Conservation (phyloP, 2,113 vertebrate genomes). For the Catharus fuscescens region DNA sequence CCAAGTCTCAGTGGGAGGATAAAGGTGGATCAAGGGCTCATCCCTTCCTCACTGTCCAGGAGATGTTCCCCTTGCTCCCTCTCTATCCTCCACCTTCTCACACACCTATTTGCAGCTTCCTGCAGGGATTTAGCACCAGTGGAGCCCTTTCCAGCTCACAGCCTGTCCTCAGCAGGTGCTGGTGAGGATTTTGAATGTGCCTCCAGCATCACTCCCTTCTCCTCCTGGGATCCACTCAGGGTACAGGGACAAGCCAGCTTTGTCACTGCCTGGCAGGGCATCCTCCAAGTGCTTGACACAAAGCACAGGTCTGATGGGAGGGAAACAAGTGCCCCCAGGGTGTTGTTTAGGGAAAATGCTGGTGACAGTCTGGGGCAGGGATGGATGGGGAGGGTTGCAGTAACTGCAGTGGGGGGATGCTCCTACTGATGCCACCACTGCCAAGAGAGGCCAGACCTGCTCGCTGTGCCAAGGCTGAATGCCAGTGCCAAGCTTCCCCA, state of each 20-base stretch:
- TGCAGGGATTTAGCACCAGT: neutral
- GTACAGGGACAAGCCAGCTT: neutral
- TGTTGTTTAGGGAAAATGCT: neutral
- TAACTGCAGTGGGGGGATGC: neutral
- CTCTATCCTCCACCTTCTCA: neutral
- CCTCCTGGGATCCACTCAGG: rapidly evolving
- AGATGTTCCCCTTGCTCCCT: neutral
- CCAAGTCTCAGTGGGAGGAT: neutral
- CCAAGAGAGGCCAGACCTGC: neutral
- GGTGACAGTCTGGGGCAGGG: neutral
- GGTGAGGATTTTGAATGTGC: neutral
- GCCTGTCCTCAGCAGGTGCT: neutral
- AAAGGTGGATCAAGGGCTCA: neutral
- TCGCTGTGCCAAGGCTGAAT: rapidly evolving
- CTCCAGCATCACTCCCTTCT: neutral
- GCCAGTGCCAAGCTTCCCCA: neutral
- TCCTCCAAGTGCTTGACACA: neutral
- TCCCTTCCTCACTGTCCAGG: rapidly evolving
- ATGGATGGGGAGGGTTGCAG: neutral
- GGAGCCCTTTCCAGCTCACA: neutral
- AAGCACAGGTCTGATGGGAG: neutral
- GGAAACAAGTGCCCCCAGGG: neutral
- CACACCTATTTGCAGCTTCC: neutral
- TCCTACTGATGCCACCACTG: neutral
- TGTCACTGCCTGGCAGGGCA: neutral